These are phyloP conservation scores for Drosophila pachea DNA, from an alignment of 1,140 invertebrate genomes.

Conservation along the genomic window DNA sequence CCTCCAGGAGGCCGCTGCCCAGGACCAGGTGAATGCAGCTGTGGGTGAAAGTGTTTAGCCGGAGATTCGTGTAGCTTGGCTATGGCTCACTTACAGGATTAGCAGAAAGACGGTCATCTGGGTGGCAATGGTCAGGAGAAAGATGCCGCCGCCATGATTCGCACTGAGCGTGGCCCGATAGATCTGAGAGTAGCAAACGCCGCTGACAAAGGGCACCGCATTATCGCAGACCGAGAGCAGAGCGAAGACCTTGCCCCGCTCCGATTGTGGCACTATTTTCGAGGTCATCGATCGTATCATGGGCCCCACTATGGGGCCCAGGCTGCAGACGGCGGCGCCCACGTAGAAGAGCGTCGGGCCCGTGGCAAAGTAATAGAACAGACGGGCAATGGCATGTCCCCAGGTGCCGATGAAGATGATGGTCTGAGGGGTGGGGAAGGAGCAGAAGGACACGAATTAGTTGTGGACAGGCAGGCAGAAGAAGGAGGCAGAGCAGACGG, in stretches of 20 bases:
- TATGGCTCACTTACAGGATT: slow-evolving; percentile 81
- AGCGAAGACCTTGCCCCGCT: slow-evolving; percentile 88
- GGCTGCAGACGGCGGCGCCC: slow-evolving; percentile 83
- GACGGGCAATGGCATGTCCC: slow-evolving; percentile 83
- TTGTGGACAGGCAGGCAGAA: background rate
- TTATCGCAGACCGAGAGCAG: slow-evolving; percentile 88
- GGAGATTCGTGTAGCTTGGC: background rate
- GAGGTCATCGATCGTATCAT: slow-evolving; percentile 87
- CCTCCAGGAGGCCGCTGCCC: slow-evolving; percentile 59
- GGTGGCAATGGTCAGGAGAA: slow-evolving; percentile 84
- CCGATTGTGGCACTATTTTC: slow-evolving; percentile 83
- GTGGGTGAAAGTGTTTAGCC: background rate
- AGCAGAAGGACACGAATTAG: too few relatives aligned
- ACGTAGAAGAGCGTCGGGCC: slow-evolving; percentile 82
- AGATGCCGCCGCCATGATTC: slow-evolving; percentile 81
- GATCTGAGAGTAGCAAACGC: slow-evolving; percentile 84
- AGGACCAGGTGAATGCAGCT: slow-evolving; percentile 72
- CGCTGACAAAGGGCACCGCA: slow-evolving; percentile 85
- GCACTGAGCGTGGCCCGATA: slow-evolving; percentile 83
- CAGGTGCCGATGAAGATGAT: slow-evolving; percentile 85
- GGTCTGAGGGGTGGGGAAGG: slow-evolving; percentile 60
- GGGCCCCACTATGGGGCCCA: slow-evolving; percentile 87
- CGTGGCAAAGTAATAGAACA: slow-evolving; percentile 83
- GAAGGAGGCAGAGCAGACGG: background rate
- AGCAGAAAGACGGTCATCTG: slow-evolving; percentile 83